Evolutionary conservation across 2,113 vertebrate species (phyloP), one percentile per base, ranked within the genome.

Genomic region (Ciconia boyciana): DNA sequence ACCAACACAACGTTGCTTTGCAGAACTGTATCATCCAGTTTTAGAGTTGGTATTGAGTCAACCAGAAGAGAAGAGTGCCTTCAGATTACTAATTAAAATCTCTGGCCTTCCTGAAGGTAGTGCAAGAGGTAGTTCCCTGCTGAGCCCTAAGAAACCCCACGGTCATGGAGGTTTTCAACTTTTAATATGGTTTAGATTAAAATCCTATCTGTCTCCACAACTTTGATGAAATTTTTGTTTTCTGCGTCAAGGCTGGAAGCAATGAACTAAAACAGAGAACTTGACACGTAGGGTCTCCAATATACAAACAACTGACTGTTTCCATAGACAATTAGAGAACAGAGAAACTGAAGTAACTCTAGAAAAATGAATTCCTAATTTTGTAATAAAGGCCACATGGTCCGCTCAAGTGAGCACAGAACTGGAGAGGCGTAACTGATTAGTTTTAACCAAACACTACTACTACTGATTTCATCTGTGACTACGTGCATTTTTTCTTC

Each of bases 381-480:
- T 87, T 94, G 36, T 94, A 97, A 95, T 92, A 87, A 79, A 94
- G 92, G 77, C 83, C 93, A 91, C 62, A 54, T 70, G 83, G 64
- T 54, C 74, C 0, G 0, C 36, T 65, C 34, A 60, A 87, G 54
- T 4, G 21, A 92, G 60, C 0, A 0, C 36, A 65, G 61, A 79
- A 58, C 24, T 9, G 21, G 69, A 72, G 69, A 70, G 36, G 58
- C 66, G 61, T 13, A 88, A 69, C 58, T 22, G 31, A 29, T 84
- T 2, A 0, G 39, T 48, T 86, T 83, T 34, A 87, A 43, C 41
- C 74, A n/a, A 85, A 68, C 9, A 44, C 17, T 19, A 39, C 17
- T 19, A 39, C n/a, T 16, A 15, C n/a, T 15, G 20, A 71, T 29
- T 75, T 54, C 1, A 55, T 54, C 61, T 34, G 39, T 4, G 41